Evolutionary conservation across 2,113 vertebrate species (phyloP).

Genomic region (Psephotus haematonotus): DNA sequence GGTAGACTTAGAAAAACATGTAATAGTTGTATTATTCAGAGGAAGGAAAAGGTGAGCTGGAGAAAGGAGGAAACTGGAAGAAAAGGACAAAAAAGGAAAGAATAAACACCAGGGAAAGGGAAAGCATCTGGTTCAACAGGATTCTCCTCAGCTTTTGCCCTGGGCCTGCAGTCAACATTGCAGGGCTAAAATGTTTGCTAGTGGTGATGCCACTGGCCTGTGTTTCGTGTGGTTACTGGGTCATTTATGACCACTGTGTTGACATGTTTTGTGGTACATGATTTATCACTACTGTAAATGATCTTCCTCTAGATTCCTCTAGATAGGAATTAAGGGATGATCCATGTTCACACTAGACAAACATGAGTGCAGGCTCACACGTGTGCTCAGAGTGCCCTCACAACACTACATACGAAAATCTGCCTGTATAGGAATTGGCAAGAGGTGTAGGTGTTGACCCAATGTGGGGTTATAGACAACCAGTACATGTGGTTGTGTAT

Average conservation of each 20-base stretch:
- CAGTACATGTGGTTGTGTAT: not conserved
- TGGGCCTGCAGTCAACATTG: not conserved
- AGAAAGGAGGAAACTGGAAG: not conserved
- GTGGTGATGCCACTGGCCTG: not conserved
- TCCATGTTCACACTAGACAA: not conserved
- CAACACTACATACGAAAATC: not conserved
- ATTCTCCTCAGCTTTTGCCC: not conserved
- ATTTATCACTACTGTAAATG: not conserved
- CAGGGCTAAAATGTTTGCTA: not conserved
- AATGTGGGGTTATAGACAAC: not conserved
- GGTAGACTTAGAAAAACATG: not conserved
- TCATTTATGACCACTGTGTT: not conserved
- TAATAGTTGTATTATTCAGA: not conserved
- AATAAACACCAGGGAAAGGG: not conserved
- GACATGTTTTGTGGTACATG: not conserved
- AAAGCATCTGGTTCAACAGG: not conserved
- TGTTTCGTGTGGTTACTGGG: not conserved
- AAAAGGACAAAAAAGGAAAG: not conserved
- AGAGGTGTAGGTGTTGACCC: not conserved
- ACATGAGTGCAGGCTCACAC: fast-evolving
- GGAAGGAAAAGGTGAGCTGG: not conserved
- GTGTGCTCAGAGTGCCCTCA: fast-evolving
- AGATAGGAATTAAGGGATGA: not conserved
- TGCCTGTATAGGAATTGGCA: not conserved
- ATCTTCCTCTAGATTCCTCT: not conserved